These are phyloP conservation scores for Neotragus moschatus DNA, from an alignment of 2,113 vertebrate species.

Conservation along the genomic window DNA sequence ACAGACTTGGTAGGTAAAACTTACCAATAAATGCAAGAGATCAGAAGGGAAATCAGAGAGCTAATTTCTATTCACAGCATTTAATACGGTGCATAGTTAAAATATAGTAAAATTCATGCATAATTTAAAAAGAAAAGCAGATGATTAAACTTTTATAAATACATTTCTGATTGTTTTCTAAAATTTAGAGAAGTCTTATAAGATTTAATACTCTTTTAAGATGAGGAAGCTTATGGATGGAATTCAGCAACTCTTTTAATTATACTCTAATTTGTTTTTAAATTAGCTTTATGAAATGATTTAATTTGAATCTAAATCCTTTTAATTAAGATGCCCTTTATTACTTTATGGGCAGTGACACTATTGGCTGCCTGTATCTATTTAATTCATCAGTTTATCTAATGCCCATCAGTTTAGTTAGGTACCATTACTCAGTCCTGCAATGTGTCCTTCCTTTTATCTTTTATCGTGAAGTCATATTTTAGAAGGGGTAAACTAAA, in stretches of 20 bases:
- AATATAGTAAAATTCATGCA: neutral
- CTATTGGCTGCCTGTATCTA: neutral
- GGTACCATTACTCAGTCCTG: accelerated
- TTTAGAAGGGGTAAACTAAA: neutral
- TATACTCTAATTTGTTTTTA: neutral
- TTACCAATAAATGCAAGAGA: neutral
- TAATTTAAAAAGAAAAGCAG: neutral
- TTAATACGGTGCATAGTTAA: neutral
- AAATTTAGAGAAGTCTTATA: neutral
- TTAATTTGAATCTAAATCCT: neutral
- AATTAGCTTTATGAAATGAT: neutral
- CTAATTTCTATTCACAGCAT: neutral
- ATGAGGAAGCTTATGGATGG: neutral
- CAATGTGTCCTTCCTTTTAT: no score
- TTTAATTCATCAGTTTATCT: neutral
- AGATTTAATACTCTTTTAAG: neutral
- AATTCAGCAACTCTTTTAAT: neutral
- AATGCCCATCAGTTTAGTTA: neutral
- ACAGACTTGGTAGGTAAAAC: neutral
- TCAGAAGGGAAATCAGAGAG: neutral
- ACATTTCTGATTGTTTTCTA: neutral
- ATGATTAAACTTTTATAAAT: neutral
- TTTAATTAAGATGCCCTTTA: neutral
- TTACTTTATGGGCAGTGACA: neutral
- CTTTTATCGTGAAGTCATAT: neutral